These are phyloP conservation scores for Ischnura elegans DNA, from an alignment of 2,888 invertebrate genomes.

Conservation along the genomic window DNA sequence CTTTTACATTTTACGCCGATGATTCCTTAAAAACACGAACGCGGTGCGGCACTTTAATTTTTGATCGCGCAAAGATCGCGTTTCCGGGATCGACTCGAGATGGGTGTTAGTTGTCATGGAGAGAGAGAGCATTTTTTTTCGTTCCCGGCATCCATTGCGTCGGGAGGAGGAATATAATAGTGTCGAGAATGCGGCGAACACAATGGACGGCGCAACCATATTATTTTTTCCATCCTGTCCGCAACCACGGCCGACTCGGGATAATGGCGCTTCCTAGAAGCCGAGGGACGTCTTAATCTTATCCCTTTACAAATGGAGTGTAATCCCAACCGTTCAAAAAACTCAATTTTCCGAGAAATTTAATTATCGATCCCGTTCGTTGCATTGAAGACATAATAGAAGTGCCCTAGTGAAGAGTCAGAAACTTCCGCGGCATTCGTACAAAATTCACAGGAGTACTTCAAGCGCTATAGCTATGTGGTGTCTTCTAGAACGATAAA, in stretches of 20 bases:
- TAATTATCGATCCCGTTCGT: conserved; percentile 22
- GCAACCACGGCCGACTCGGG: background rate
- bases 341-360: conserved; percentile 26
- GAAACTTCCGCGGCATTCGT: too few species aligned
- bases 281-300: conserved; percentile 14
- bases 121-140: background rate
- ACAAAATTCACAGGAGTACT: too few species aligned
- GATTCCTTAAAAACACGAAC: background rate
- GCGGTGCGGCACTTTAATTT: background rate
- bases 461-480: too few species aligned
- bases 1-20: background rate
- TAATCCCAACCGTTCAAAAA: background rate
- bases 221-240: background rate
- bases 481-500: too few species aligned
- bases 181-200: conserved; percentile 23
- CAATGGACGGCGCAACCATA: background rate
- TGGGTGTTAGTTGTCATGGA: background rate
- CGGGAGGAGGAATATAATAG: background rate
- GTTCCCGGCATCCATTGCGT: background rate
- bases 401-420: background rate
- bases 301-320: background rate
- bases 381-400: background rate
- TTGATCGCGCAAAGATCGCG: background rate
- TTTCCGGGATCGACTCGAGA: background rate
- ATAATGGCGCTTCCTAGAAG: conserved; percentile 9